A percentile compares a stretch with the other conserved stretches of the same genome.
Conservation (phyloP, 2,113 vertebrate species). For the human (Homo sapiens) region GRCh38 chr7:159143501-159144000, state of each 20-base stretch:
- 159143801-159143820: not conserved
- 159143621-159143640: not conserved
- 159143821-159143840: not conserved
- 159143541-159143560: not conserved
- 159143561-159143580: not conserved
- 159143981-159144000: no score
- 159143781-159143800: not conserved
- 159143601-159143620: not conserved
- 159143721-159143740: not conserved
- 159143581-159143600: not conserved
- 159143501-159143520: not conserved
- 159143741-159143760: not conserved
- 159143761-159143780: rapidly evolving
- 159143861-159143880: not conserved
- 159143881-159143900: not conserved
- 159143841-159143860: not conserved
- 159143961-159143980: not conserved
- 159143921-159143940: not conserved
- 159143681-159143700: not conserved
- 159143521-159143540: not conserved
- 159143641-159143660: not conserved
- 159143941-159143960: not conserved
- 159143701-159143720: not conserved
- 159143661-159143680: not conserved
- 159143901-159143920: not conserved